Evolutionary conservation across 2,113 vertebrate species (phyloP).

Genomic region (Anolis carolinensis): DNA sequence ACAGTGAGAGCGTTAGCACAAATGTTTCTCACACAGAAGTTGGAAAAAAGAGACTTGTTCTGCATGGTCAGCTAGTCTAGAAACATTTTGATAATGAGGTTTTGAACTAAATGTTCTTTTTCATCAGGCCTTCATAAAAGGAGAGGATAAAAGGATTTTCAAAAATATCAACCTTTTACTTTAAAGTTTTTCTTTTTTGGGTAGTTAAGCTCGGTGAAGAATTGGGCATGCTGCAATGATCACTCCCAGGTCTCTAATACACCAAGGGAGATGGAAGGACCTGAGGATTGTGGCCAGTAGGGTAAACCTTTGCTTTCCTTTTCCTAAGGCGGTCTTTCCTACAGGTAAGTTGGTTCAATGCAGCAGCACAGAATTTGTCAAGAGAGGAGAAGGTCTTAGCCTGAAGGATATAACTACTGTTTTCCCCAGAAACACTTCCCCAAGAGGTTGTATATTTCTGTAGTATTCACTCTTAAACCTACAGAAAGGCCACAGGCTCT

Average conservation of each 20-base stretch:
- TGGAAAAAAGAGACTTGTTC: background rate
- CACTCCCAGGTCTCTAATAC: background rate
- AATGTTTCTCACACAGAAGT: background rate
- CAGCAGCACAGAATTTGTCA: background rate
- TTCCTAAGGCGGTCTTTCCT: background rate
- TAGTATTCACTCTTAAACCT: background rate
- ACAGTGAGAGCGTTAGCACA: background rate
- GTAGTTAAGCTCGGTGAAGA: background rate
- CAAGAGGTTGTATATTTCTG: conserved; percentile 10
- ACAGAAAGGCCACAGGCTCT: conserved; percentile 22
- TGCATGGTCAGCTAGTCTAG: background rate
- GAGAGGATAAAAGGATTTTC: background rate
- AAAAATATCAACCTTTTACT: background rate
- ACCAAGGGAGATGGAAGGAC: background rate
- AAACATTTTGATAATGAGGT: background rate
- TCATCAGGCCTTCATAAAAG: background rate
- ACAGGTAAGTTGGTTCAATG: background rate
- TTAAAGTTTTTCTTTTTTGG: background rate
- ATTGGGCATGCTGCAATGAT: background rate
- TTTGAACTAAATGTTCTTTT: background rate
- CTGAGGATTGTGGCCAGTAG: background rate
- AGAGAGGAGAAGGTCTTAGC: background rate
- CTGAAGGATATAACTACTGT: background rate
- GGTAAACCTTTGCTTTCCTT: background rate
- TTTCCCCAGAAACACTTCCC: background rate